Evolutionary conservation across 1,140 invertebrate genomes (phyloP).

Genomic region (Teleogryllus occipitalis): DNA sequence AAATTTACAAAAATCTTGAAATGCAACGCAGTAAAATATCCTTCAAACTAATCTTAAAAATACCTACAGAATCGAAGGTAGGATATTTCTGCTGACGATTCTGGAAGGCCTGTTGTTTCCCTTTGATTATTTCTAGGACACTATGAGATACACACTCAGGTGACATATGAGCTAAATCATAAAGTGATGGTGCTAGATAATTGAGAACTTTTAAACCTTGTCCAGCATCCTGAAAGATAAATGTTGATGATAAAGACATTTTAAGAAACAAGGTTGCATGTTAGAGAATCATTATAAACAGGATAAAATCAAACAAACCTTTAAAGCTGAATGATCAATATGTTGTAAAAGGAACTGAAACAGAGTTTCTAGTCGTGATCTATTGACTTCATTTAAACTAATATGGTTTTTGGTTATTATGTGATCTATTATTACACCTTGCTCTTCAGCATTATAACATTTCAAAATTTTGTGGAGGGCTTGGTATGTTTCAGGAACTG

Average conservation of each 20-base stretch:
- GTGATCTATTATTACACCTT: conserved; percentile 63
- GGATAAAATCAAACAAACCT: conserved; percentile 7
- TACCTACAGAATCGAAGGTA: conserved; percentile 51
- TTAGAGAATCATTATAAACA: background rate
- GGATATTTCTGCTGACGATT: conserved; percentile 53
- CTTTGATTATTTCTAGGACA: conserved; percentile 59
- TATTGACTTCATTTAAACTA: conserved; percentile 64
- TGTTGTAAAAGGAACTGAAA: conserved; percentile 68
- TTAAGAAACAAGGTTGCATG: background rate
- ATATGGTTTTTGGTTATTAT: conserved; percentile 81
- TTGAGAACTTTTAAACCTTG: conserved; percentile 30
- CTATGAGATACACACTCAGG: conserved; percentile 54
- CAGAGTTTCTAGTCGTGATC: conserved; percentile 60
- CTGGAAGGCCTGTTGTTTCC: conserved; percentile 60
- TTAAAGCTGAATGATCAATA: conserved; percentile 51
- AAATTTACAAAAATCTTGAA: background rate
- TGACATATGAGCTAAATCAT: conserved; percentile 61
- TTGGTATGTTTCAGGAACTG: conserved; percentile 56
- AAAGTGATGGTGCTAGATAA: conserved; percentile 58
- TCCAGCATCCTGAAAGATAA: conserved; percentile 7
- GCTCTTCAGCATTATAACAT: conserved; percentile 49
- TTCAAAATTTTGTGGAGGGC: conserved; percentile 55
- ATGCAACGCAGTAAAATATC: background rate
- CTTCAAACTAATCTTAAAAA: background rate
- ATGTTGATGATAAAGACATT: background rate